phyloP scores from a whole-genome alignment of 1,140 invertebrate species.

The Magallana gigas region DNA sequence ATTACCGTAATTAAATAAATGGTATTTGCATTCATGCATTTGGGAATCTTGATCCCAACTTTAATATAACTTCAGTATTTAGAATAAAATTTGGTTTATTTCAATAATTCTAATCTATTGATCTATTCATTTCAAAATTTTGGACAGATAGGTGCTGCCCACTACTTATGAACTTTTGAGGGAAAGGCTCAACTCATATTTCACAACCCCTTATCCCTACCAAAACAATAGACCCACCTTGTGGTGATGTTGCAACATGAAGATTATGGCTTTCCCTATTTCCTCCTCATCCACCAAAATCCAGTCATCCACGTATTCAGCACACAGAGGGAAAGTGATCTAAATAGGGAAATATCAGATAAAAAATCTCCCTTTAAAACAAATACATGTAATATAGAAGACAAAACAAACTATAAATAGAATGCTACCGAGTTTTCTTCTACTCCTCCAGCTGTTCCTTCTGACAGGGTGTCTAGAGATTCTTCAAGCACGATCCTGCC shows the following conservation, averaged over 20 bases:
- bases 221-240: conserved; percentile 51
- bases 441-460: conserved; percentile 62
- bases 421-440: conserved; percentile 61
- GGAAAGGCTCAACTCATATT: too few relatives aligned
- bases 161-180: too few relatives aligned
- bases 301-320: conserved; percentile 64
- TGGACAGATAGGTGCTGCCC: too few relatives aligned
- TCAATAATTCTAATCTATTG: too few relatives aligned
- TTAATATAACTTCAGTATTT: too few relatives aligned
- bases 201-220: too few relatives aligned
- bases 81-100: too few relatives aligned
- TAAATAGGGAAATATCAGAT: conserved; percentile 31
- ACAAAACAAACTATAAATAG: too few relatives aligned
- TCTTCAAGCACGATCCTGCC: conserved; percentile 57
- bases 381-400: neutral
- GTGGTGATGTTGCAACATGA: conserved; percentile 64
- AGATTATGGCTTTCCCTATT: conserved; percentile 61
- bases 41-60: too few relatives aligned
- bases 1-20: too few relatives aligned
- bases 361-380: neutral
- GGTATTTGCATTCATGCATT: too few relatives aligned
- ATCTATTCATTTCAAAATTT: too few relatives aligned
- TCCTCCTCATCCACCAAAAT: conserved; percentile 64
- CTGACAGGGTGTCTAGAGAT: conserved; percentile 61
- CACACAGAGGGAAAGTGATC: conserved; percentile 64